phyloP scores from a whole-genome alignment of 2,797 vertebrate genomes.

The Cyprinella venusta region DNA sequence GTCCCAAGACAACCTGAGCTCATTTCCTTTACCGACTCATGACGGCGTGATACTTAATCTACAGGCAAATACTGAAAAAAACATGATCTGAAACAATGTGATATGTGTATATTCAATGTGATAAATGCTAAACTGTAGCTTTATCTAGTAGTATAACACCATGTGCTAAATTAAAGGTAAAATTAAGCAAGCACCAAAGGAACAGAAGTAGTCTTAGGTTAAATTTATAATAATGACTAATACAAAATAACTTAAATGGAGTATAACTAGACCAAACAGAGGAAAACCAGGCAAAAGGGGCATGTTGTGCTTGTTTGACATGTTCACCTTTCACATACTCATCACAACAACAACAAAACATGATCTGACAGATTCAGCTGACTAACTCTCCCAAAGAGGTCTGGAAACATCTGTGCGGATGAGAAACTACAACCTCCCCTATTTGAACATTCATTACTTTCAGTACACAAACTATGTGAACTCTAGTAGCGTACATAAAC shows the following conservation, averaged over 20 bases:
- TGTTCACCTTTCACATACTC: slow-evolving; percentile 14
- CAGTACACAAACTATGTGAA: neutral
- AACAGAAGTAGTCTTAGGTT: neutral
- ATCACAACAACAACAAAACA: neutral
- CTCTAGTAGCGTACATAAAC: neutral
- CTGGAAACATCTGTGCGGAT: neutral
- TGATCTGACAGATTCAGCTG: neutral
- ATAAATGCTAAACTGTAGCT: neutral
- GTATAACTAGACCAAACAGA: neutral
- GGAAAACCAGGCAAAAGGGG: neutral
- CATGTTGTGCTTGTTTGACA: neutral
- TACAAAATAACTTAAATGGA: slow-evolving; percentile 1
- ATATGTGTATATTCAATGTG: neutral
- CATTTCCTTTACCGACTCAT: slow-evolving; percentile 47
- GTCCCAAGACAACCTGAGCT: slow-evolving; percentile 38
- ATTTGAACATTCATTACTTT: neutral
- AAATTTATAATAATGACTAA: neutral
- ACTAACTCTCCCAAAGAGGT: neutral
- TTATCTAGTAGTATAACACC: neutral
- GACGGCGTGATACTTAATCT: neutral
- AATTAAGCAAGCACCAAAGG: neutral
- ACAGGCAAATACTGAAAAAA: neutral
- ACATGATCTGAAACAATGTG: slow-evolving; percentile 6
- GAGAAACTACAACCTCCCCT: neutral
- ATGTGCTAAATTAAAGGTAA: neutral